Conservation (phyloP, 2,888 invertebrate species). For the Synanthedon andrenaeformis region DNA sequence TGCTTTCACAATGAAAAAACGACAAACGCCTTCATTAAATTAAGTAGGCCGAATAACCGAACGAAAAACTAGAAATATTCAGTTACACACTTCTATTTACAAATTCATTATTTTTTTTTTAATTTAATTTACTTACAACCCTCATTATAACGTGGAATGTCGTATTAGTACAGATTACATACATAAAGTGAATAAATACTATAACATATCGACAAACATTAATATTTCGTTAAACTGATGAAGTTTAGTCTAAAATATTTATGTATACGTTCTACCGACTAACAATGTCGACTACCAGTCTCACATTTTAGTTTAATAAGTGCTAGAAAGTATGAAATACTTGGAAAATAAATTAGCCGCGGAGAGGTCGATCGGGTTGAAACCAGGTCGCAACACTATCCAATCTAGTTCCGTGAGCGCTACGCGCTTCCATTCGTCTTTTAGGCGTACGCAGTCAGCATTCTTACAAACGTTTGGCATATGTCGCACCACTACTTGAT, state of each 20-base stretch:
- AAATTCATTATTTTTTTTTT: slow-evolving; percentile 36
- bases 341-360: slow-evolving; percentile 58
- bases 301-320: slow-evolving; percentile 68
- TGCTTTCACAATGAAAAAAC: background rate
- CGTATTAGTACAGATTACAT: slow-evolving; percentile 43
- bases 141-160: slow-evolving; percentile 53
- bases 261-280: slow-evolving; percentile 64
- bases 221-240: slow-evolving; percentile 54
- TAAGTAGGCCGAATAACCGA: slow-evolving; percentile 52
- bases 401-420: slow-evolving; percentile 14
- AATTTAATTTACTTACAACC: slow-evolving; percentile 30
- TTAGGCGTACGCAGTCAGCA: slow-evolving; percentile 27
- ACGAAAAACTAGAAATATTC: slow-evolving; percentile 33
- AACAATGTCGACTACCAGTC: slow-evolving; percentile 70
- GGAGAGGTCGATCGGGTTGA: slow-evolving; percentile 52
- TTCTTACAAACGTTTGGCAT: slow-evolving; percentile 54
- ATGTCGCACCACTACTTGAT: slow-evolving; percentile 65
- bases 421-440: slow-evolving; percentile 1
- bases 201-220: slow-evolving; percentile 51
- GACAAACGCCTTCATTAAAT: background rate
- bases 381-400: slow-evolving; percentile 50
- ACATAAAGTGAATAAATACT: slow-evolving; percentile 47
- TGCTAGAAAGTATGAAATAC: slow-evolving; percentile 62
- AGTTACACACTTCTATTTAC: slow-evolving; percentile 40
- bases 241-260: slow-evolving; percentile 55